These are phyloP conservation scores for Gryllus bimaculatus DNA, from an alignment of 1,140 invertebrate species.

Conservation along the genomic window DNA sequence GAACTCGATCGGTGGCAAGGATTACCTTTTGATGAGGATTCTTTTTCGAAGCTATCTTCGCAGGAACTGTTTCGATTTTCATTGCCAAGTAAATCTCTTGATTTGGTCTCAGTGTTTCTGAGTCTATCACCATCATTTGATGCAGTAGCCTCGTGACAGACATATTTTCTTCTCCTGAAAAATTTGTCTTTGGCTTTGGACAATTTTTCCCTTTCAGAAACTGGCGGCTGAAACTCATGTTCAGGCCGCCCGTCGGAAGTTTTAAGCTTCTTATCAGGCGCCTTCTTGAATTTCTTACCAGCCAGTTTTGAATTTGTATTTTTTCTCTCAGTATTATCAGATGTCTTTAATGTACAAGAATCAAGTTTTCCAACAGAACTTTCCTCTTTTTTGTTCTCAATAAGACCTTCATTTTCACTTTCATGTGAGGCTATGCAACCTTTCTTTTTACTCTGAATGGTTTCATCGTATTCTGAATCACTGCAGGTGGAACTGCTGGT, in stretches of 20 bases:
- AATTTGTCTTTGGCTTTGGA: slow-evolving; percentile 38
- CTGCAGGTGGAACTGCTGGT: slow-evolving; percentile 30
- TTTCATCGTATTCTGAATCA: slow-evolving; percentile 26
- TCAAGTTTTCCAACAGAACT: slow-evolving; percentile 20
- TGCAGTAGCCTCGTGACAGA: not conserved
- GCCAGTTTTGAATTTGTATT: slow-evolving; percentile 35
- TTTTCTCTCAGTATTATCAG: slow-evolving; percentile 21
- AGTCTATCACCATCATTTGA: slow-evolving; percentile 42
- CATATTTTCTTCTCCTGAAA: slow-evolving; percentile 23
- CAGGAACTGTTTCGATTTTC: slow-evolving; percentile 17
- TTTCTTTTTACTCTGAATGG: slow-evolving; percentile 33
- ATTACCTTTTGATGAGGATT: slow-evolving; percentile 2
- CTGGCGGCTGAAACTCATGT: slow-evolving; percentile 58
- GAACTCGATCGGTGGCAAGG: slow-evolving; percentile 21
- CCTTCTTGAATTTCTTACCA: slow-evolving; percentile 50
- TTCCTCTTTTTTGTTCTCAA: not conserved
- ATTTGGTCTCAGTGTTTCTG: slow-evolving; percentile 49
- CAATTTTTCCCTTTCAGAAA: slow-evolving; percentile 64
- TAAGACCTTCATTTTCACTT: slow-evolving; percentile 6
- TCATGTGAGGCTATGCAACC: not conserved
- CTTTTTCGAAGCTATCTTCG: slow-evolving; percentile 4
- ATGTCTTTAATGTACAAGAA: slow-evolving; percentile 19
- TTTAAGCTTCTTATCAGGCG: slow-evolving; percentile 76
- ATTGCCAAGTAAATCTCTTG: slow-evolving; percentile 45
- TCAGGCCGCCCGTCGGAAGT: slow-evolving; percentile 71